A percentile compares a stretch with the other conserved stretches of the same genome.
phyloP scores from a whole-genome alignment of 2,113 vertebrate species.

The Prunella fulvescens region DNA sequence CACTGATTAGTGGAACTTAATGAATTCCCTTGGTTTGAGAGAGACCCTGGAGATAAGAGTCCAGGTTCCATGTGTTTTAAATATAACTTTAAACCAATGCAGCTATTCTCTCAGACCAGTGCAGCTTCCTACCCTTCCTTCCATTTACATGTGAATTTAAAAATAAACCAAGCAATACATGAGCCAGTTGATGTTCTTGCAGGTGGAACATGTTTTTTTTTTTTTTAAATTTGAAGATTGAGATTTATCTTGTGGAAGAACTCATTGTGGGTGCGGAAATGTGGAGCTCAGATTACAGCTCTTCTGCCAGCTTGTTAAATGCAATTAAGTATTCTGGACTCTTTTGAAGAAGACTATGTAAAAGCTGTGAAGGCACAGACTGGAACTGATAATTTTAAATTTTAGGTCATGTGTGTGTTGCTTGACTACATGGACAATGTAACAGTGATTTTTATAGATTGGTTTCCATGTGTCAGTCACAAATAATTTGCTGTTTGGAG shows the following conservation, averaged over 20 bases:
- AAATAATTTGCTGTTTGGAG: not conserved
- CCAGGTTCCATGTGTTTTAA: not conserved
- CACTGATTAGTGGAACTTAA: not conserved
- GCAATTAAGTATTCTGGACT: not conserved
- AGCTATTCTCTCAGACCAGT: not conserved
- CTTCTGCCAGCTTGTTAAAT: not conserved
- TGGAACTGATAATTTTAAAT: not conserved
- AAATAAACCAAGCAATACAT: constrained; percentile 6
- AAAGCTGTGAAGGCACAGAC: not conserved
- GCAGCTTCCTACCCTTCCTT: not conserved
- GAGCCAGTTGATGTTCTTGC: not conserved
- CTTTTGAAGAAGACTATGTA: not conserved
- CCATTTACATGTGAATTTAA: not conserved
- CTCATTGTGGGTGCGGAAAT: not conserved
- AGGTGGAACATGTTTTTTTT: not conserved
- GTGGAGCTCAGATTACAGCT: not conserved
- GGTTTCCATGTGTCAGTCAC: not conserved
- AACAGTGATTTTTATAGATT: not conserved
- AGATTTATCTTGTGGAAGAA: not conserved
- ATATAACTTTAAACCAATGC: not conserved
- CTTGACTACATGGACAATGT: not conserved
- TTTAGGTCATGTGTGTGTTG: not conserved
- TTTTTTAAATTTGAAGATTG: not conserved
- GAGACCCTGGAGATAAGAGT: not conserved
- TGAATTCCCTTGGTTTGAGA: not conserved